Conservation (phyloP, 2,113 vertebrate species). For the Sinocyclocheilus rhinocerous region DNA sequence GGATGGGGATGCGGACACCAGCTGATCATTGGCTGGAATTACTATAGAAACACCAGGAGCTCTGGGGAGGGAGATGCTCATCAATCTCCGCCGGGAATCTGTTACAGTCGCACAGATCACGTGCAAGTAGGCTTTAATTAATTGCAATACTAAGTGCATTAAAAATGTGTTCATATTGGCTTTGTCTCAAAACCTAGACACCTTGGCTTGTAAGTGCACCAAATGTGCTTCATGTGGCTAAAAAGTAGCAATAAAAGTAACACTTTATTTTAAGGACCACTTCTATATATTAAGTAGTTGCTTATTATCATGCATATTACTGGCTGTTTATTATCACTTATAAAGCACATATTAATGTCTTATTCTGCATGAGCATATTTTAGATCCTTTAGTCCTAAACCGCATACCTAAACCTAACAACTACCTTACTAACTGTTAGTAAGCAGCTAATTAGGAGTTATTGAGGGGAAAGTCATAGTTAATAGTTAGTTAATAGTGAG, state of each 20-base stretch:
- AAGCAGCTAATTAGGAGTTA: too few species aligned
- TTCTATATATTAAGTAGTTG: too few species aligned
- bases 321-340: too few species aligned
- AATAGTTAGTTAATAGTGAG: too few species aligned
- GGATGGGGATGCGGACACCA: constrained; percentile 88
- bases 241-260: too few species aligned
- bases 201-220: not conserved
- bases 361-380: too few species aligned
- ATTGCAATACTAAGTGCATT: not conserved
- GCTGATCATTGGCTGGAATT: constrained; percentile 91
- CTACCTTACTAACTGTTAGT: too few species aligned
- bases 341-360: too few species aligned
- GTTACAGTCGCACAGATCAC: not conserved
- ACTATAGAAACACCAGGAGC: constrained; percentile 84
- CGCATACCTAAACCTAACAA: too few species aligned
- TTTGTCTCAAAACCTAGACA: not conserved
- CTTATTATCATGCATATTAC: not conserved
- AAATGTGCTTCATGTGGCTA: not conserved
- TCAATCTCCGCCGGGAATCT: constrained; percentile 69
- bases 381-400: too few species aligned
- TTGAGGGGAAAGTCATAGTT: not conserved
- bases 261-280: too few species aligned
- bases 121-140: not conserved
- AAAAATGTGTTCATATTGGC: not conserved
- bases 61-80: constrained; percentile 73